phyloP scores from a whole-genome alignment of 2,888 invertebrate genomes.

The Epistrophe eligans region DNA sequence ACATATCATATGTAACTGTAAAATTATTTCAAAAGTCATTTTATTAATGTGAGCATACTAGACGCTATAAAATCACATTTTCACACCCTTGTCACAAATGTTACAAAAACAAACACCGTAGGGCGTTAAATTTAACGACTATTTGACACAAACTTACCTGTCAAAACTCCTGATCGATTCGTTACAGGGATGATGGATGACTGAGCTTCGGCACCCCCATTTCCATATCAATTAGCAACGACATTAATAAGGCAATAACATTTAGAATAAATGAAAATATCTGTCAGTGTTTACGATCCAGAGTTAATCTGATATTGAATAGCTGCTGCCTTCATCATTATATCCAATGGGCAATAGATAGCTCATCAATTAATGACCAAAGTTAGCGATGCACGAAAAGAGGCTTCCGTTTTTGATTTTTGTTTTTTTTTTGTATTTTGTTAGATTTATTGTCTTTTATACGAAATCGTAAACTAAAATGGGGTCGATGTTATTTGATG shows the following conservation, averaged over 20 bases:
- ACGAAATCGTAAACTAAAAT: slow-evolving; percentile 25
- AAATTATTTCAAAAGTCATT: too few species aligned
- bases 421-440: too few species aligned
- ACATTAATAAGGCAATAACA: slow-evolving; percentile 21
- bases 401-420: slow-evolving; percentile 60
- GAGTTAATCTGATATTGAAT: slow-evolving; percentile 8
- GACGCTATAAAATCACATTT: too few species aligned
- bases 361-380: slow-evolving; percentile 62
- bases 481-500: slow-evolving; percentile 39
- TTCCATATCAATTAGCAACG: slow-evolving; percentile 13
- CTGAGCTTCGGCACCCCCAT: slow-evolving; percentile 3
- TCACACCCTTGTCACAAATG: not conserved
- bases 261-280: slow-evolving; percentile 50
- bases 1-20: too few species aligned
- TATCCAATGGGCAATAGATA: slow-evolving; percentile 30
- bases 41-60: too few species aligned
- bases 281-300: slow-evolving; percentile 21
- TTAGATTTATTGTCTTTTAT: not conserved
- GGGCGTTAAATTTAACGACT: slow-evolving; percentile 5
- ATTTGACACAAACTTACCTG: not conserved
- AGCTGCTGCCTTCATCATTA: slow-evolving; percentile 22
- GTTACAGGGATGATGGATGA: slow-evolving; percentile 13
- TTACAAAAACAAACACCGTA: not conserved
- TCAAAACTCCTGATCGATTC: slow-evolving; percentile 12
- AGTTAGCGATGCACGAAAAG: slow-evolving; percentile 71